Percentiles rank a stretch among this genome's conserved stretches.
These are phyloP conservation scores for Pipa parva DNA, from an alignment of 2,113 vertebrate genomes.

Conservation along the genomic window DNA sequence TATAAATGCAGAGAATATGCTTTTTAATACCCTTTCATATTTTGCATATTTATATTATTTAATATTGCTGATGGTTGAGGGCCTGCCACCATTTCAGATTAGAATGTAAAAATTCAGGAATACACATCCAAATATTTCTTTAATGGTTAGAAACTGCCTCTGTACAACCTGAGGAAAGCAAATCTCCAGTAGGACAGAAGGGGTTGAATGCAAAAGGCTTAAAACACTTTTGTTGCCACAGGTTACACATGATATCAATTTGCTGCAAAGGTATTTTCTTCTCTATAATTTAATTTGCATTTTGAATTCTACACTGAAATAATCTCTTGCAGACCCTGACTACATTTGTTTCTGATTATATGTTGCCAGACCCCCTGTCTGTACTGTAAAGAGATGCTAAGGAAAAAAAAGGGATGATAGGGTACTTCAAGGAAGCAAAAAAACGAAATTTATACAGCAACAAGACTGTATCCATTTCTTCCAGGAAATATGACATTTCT, in stretches of 20 bases:
- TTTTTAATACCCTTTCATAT: too few relatives aligned
- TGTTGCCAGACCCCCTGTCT: not conserved
- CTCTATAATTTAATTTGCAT: slow-evolving; percentile 31
- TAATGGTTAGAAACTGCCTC: not conserved
- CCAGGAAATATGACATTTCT: too few relatives aligned
- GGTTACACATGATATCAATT: slow-evolving; percentile 36
- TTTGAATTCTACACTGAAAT: slow-evolving; percentile 11
- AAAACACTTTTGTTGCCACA: slow-evolving; percentile 7
- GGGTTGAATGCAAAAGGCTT: not conserved
- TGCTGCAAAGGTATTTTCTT: slow-evolving; percentile 34
- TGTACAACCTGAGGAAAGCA: not conserved
- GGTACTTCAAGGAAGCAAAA: not conserved
- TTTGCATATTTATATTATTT: too few relatives aligned
- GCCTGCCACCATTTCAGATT: too few relatives aligned
- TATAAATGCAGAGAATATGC: too few relatives aligned
- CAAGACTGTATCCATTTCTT: too few relatives aligned
- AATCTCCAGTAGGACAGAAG: not conserved
- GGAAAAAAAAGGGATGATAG: not conserved
- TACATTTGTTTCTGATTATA: slow-evolving; percentile 35
- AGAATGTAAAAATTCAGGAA: not conserved
- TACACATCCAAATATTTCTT: not conserved
- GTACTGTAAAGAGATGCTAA: not conserved
- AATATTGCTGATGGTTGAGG: too few relatives aligned
- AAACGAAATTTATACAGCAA: too few relatives aligned
- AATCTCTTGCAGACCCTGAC: slow-evolving; percentile 6